A percentile compares a stretch with the other conserved stretches of the same genome.
These are phyloP conservation scores for Tenthredo livida DNA, from an alignment of 2,888 invertebrate species.

Conservation along the genomic window DNA sequence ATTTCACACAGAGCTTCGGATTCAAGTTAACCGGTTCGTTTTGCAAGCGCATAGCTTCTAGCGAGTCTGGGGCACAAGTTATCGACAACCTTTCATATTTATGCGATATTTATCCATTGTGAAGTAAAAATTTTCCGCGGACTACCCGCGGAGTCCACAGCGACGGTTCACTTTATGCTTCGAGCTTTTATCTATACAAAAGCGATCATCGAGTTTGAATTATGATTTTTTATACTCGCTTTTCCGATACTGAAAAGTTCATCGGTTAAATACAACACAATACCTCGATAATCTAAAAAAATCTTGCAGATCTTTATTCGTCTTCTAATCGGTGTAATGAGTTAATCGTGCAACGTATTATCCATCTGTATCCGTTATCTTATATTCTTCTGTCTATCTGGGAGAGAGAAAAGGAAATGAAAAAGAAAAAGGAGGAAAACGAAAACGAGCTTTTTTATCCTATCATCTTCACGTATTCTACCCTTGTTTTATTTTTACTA, in stretches of 20 bases:
- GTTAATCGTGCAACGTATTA: too few species aligned
- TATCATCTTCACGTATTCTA: not conserved
- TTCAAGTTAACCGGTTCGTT: not conserved
- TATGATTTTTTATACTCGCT: not conserved
- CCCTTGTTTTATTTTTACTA: not conserved
- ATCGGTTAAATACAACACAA: too few species aligned
- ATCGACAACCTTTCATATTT: slow-evolving; percentile 47
- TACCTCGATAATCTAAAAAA: too few species aligned
- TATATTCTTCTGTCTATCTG: too few species aligned
- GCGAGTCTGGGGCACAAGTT: slow-evolving; percentile 31
- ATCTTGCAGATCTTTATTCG: too few species aligned
- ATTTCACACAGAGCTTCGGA: not conserved
- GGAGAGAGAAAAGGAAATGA: too few species aligned
- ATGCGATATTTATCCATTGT: slow-evolving; percentile 46
- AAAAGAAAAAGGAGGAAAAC: not conserved
- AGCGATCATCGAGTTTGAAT: not conserved
- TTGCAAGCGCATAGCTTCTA: slow-evolving; percentile 14
- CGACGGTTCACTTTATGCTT: not conserved
- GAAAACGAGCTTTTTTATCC: not conserved
- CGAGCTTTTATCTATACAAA: not conserved
- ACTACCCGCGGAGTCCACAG: not conserved
- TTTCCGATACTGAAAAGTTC: not conserved
- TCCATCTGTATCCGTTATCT: too few species aligned
- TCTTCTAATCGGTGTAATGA: too few species aligned
- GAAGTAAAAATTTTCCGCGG: not conserved